Base-by-base conservation (phyloP, 2,888 invertebrate species). In the Plagodis dolabraria region DNA sequence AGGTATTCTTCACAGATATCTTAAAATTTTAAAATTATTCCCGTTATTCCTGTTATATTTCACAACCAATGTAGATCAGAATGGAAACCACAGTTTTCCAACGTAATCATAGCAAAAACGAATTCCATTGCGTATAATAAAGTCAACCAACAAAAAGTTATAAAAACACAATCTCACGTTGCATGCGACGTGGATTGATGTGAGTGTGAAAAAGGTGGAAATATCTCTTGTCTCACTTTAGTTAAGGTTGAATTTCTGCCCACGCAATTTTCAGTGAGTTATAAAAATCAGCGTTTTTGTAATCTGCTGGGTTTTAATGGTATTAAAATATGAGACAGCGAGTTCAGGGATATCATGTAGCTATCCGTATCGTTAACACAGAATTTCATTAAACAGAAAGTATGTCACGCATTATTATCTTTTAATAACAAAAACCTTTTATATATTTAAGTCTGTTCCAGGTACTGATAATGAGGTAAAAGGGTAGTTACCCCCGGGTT, bases 181-280 rank as follows among this genome's bases (percentile, higher is more conserved):
- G 77, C 77, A 74, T 65, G 70, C 69, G 79, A 82, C 81, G 68
- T 64, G 72, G 80, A 84, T 83, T 81, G 79, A 83, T 83, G 79
- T 71, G 67, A 56, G 69, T 54, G 60, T 51, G 67, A 72, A 58
- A 44, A 69, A 58, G 60, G 60, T 33, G 48, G 44, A 40, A 8
- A 38, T 53, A 58, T 67, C 66, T 49, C 68, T n/a, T 51, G 22
- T 70, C 60, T 7, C 62, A 53, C 68, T 47, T 49, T 53, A 53
- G 61, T 36, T 55, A 62, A 53, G 47, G 47, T 40, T 36, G 55
- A 60, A 55, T 34, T 46, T 53, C 38, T 44, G 46, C 57, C 64
- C 53, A 65, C 68, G 58, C 67, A 64, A 63, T 65, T 60, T 67
- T 54, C 65, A 60, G 58, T 59, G 67, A 58, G 64, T 69, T 71